Evolutionary conservation across 2,113 vertebrate species (phyloP), one percentile per base, ranked within the genome.

Genomic region (Anguilla japonica): DNA sequence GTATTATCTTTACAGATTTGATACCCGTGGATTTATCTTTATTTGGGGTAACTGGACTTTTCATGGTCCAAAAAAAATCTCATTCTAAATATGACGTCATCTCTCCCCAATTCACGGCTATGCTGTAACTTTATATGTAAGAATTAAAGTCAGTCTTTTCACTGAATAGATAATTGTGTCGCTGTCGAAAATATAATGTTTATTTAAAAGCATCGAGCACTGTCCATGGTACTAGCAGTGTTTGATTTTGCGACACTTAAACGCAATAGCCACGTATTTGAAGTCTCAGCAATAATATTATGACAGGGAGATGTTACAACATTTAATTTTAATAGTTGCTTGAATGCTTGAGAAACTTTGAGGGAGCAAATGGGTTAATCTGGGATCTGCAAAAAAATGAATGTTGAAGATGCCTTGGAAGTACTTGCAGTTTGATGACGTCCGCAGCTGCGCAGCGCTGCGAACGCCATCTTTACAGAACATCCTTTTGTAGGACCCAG

Each of bases 391-490:
- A 75, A n/a, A 29, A 75, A 75, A 75, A 75, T 67, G 18, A 67
- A 67, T 75, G 71, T 29, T n/a, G 71, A 75, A 34, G 71, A 75
- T 34, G n/a, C 71, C n/a, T 75, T 26, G 6, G 20, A 71, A 22
- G 26, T 71, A 71, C 26, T 53, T 8, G 50, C 13, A 20, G 5
- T 13, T 13, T 75, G n/a, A 75, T 75, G 71, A 75, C 71, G 71
- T 75, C n/a, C 11, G n/a, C 71, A 26, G 71, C 71, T 75, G 71
- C 71, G 71, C 71, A 75, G n/a, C 26, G 71, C 71, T 75, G 71
- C 71, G 71, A 34, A n/a, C 87, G 87, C 87, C 87, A 87, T 87
- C 57, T 87, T 87, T 78, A 78, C 78, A 79, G 39, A 60, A 50
- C 43, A 78, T n/a, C 46, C 8, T 75, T 75, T 13, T 34, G 9